Conservation (phyloP, 2,113 vertebrate species). For the Rana temporaria region DNA sequence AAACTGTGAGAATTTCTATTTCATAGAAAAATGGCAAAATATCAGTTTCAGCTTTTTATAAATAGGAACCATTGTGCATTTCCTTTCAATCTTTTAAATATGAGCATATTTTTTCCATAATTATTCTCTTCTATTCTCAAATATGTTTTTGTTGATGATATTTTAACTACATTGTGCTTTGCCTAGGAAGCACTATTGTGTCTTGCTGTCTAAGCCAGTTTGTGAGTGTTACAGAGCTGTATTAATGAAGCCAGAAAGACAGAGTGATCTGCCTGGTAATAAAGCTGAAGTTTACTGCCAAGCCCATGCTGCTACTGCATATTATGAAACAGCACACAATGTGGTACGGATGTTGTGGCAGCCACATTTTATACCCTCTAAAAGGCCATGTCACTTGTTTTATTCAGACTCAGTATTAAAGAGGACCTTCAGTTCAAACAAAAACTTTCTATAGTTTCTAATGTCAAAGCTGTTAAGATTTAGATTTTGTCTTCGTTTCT, state of each 20-base stretch:
- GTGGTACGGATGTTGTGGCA: slow-evolving; percentile 85
- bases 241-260: slow-evolving; percentile 74
- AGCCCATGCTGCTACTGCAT: slow-evolving; percentile 82
- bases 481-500: too few species aligned
- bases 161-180: slow-evolving; percentile 61
- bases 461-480: too few species aligned
- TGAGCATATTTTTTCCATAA: not conserved
- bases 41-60: too few species aligned
- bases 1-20: too few species aligned
- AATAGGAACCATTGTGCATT: too few species aligned
- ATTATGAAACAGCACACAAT: slow-evolving; percentile 85
- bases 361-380: slow-evolving; percentile 84
- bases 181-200: slow-evolving; percentile 59
- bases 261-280: slow-evolving; percentile 80
- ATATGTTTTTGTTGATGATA: slow-evolving; percentile 57
- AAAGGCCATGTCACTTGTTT: slow-evolving; percentile 86
- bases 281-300: slow-evolving; percentile 81
- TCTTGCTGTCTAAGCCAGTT: slow-evolving; percentile 60
- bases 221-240: slow-evolving; percentile 65
- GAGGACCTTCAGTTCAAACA: too few species aligned
- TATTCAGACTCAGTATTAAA: slow-evolving; percentile 85
- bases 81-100: not conserved
- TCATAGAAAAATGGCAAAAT: too few species aligned
- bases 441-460: too few species aligned
- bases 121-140: not conserved